Evolutionary conservation across 1,140 invertebrate species (phyloP).

Genomic region (Drosophila bipectinata): DNA sequence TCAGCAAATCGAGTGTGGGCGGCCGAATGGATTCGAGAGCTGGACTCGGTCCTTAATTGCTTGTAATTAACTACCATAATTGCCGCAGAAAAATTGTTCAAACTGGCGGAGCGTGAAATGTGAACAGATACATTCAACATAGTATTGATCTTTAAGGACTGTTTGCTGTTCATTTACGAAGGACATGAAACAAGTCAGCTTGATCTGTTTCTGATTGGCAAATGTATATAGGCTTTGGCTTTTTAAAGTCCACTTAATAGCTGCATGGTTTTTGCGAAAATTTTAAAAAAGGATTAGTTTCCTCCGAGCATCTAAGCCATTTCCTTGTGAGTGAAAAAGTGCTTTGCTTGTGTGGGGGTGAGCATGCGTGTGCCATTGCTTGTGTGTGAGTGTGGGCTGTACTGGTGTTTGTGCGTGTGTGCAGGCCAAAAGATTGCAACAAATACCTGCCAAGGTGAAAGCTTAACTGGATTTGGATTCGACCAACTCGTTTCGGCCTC

Average conservation of each 20-base stretch:
- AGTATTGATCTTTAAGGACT: not conserved
- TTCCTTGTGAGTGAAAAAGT: constrained; percentile 22
- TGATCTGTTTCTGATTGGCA: not conserved
- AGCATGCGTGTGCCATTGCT: constrained; percentile 21
- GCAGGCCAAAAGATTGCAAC: constrained; percentile 49
- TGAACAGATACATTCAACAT: not conserved
- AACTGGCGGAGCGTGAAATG: constrained; percentile 34
- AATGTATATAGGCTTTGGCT: not conserved
- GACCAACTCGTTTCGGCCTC: constrained; percentile 17
- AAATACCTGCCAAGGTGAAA: constrained; percentile 43
- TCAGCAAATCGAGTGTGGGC: constrained; percentile 23
- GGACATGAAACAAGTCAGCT: not conserved
- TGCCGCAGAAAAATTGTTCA: constrained; percentile 10
- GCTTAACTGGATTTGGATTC: constrained; percentile 27
- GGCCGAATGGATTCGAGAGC: constrained; percentile 3
- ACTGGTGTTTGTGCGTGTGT: constrained; percentile 24
- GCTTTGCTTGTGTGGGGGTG: constrained; percentile 31
- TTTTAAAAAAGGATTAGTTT: not conserved
- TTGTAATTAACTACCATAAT: constrained; percentile 68
- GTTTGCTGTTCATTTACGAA: not conserved
- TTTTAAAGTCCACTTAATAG: not conserved
- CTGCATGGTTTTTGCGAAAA: not conserved
- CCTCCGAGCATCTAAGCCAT: constrained; percentile 5
- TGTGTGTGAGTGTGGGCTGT: constrained; percentile 1
- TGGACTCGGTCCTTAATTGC: constrained; percentile 55